Base-by-base conservation (phyloP, 2,797 vertebrate species). In the Trachurus trachurus region DNA sequence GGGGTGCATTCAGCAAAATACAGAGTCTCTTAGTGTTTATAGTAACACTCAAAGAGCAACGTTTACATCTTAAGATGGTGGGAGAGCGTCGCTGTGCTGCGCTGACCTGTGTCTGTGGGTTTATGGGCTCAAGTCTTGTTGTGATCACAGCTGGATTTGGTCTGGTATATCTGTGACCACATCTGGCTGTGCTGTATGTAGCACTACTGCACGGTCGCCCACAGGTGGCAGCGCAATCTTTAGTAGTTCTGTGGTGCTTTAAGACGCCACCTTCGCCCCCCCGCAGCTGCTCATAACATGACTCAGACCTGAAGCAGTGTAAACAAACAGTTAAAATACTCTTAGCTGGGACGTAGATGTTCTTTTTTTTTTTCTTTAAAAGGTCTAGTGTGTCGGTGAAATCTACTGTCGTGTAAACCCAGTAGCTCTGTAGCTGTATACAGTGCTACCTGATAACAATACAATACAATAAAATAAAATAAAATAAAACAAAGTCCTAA, bases 271-370 rank as follows among this genome's bases (percentile, higher is more conserved):
- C 37, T 12, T 60, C 17, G 21, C 39, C 57, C 26, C 39, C 57
- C 26, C 26, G 52, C 70, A 73, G 44, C 17, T 57, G 11, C 44
- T 47, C 47, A 78, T 54, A 49, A 26, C 22, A 52, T 67, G 40
- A 68, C 29, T 34, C 64, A 80, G 66, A 68, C 19, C 19, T 81
- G 42, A 50, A 62, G 70, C 45, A 74, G 16, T 85, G 80, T 87
- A 82, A 88, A 89, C 68, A 70, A 70, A 80, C 76, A 80, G 62
- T 64, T 77, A 45, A 81, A 82, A 82, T 60, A 67, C 50, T 64
- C 11, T 22, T 53, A 42, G 60, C 37, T 66, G 8, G 37, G 65
- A 75, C 64, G 40, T 60, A 62, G 60, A 40, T 56, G 22, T 56
- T 74, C 21, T 40, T 72, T 61, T 58, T 47, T 34, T 34, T 5